Base-by-base conservation (phyloP, 2,888 invertebrate species). In the Diadegma fenestrale region DNA sequence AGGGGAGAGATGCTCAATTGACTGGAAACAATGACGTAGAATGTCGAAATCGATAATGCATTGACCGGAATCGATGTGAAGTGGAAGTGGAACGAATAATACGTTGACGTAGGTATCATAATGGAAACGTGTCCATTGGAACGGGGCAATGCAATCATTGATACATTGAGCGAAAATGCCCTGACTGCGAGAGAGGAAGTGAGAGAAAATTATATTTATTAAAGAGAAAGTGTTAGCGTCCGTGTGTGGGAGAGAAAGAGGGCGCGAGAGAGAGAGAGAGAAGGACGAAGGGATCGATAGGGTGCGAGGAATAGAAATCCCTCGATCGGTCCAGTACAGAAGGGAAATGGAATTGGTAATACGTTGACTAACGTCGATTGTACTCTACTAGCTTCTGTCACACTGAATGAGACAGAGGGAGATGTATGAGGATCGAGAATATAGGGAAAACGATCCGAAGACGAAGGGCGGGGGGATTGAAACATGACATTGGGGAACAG, bases 301-400 rank as follows among this genome's bases (percentile, higher is more conserved):
- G 73, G 66, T 61, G 75, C 51, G 72, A 76, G 63, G 48, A 33
- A 54, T 81, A 71, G 63, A 71, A 84, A 76, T 76, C 76, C 58
- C 79, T 80, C 84, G 79, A 75, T 85, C 82, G 85, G 72, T 76
- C 54, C 75, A 73, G 82, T 68, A 71, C 76, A 81, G 78, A 84
- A 81, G 76, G 84, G 84, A 87, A 87, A 87, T 87, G 83, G 87
- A 84, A 87, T 86, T 63, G 83, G 87, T 87, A 87, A 87, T 87
- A 86, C 87, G 87, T 85, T 87, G 87, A 87, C 85, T 87, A 87
- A 87, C 87, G 85, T 87, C 85, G 83, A 85, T 84, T 87, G 86
- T 85, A 73, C 79, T 71, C 73, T 75, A 72, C 78, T 51, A 72
- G 81, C 81, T 78, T 82, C 87, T 80, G 84, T 85, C 75, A 73